Evolutionary conservation across 2,797 vertebrate species (phyloP), one percentile per base, ranked within the genome.

Genomic region (Graptemys geographica): DNA sequence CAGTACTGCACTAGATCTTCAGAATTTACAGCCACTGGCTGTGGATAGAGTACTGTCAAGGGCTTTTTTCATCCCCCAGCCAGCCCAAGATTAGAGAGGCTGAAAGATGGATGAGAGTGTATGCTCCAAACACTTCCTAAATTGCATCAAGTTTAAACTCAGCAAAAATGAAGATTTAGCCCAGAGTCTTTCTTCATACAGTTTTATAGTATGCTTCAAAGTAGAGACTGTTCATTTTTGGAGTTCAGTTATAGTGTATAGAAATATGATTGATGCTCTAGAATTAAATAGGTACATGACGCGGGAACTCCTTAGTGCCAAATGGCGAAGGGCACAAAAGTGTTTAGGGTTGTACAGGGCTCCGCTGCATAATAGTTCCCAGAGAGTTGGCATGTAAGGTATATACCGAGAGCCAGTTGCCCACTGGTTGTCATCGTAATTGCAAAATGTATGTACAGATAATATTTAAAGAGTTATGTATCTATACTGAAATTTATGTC

Each of bases 101-200:
- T 62, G 37, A 62, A 78, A 41, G 37, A 1, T 12, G 12, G 44
- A 51, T 12, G 18, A 18, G 0, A 0, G 10, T 21, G 4, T 1
- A 0, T 82, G 5, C 19, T 37, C 33, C 88, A 51, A 52, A 57
- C 12, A 44, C 1, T 37, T 1, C 2, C 6, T 69, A 56, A 16
- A 41, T 76, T 19, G 2, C 23, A 21, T 31, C 44, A 90, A 0
- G n/a, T 72, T 72, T 82, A 92, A 93, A 56, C 10, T 65, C 62
- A 10, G 62, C 12, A 89, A 92, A 93, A 21, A 27, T 51, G 2
- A 83, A 41, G 11, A 1, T 87, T 76, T 25, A 88, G 51, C 5
- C 83, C n/a, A 83, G 37, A 5, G 2, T 56, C 85, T 89, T 47
- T 65, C 62, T 65, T 47, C 56, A 44, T 76, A 25, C 5, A 44